Base-by-base conservation (phyloP, 2,888 invertebrate species). In the Machimus atricapillus region DNA sequence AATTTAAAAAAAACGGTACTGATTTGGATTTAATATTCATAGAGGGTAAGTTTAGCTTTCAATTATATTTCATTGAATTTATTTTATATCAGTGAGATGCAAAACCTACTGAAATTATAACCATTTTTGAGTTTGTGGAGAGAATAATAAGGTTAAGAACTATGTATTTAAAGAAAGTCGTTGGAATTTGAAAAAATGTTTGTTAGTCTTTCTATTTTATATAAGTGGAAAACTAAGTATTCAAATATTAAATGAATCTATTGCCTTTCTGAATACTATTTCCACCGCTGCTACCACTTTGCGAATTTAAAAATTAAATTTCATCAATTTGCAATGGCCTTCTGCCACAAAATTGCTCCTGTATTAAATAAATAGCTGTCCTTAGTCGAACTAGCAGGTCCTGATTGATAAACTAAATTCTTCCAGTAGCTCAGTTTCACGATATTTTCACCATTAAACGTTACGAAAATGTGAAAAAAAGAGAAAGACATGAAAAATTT, bases 391-490 rank as follows among this genome's bases (percentile, higher is more conserved):
- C 43, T 34, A 43, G 56, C 81, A 56, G 56, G 23, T 14, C 46
- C 81, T 81, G 81, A 81, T 81, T 81, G 81, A 81, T 81, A 81
- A 81, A 81, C 34, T 81, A 31, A 81, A 56, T 81, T 56, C 81
- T 3, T 76, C 8, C 19, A 31, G 23, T 31, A 34, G 56, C 81
- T 16, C 52, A 31, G 81, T n/a, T 81, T 6, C 27, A 81, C 81
- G 14, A 52, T 27, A 31, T 56, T 81, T 43, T 31, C 27, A n/a
- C 16, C 40, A 40, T 23, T 52, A 43, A 56, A 31, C 0, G 34
- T 5, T 46, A 27, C 27, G 16, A n/a, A 23, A 78, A 43, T 0
- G 16, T 46, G 43, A 14, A 23, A 40, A 78, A 78, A 23, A 43
- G 23, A 46, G 40, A 23, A 23, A 46, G 37, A 78, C 37, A 52